phyloP scores from a whole-genome alignment of 2,888 invertebrate species.

The Ochropleura leucogaster region DNA sequence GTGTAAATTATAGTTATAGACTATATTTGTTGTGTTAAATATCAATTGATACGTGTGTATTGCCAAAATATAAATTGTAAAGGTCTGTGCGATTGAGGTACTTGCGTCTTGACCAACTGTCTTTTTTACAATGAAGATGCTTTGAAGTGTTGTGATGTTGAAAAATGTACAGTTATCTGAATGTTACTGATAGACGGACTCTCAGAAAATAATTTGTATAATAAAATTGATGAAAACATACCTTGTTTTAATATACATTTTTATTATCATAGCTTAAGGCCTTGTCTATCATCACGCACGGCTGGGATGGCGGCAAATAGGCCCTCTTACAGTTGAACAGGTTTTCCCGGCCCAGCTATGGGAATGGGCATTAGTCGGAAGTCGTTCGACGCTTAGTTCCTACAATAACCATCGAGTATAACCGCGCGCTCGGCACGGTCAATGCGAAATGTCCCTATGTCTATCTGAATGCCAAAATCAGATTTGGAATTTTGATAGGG shows the following conservation, averaged over 20 bases:
- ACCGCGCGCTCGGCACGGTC: neutral
- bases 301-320: neutral
- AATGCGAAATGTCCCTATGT: neutral
- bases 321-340: neutral
- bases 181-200: constrained; percentile 65
- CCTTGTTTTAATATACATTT: constrained; percentile 22
- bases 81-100: constrained; percentile 53
- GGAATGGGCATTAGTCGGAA: no score
- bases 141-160: constrained; percentile 64
- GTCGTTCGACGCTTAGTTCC: neutral
- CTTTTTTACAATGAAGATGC: constrained; percentile 64
- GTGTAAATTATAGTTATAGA: constrained; percentile 42
- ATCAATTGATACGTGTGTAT: constrained; percentile 51
- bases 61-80: constrained; percentile 56
- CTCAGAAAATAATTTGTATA: constrained; percentile 73
- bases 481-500: no score
- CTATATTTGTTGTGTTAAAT: constrained; percentile 43
- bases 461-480: no score
- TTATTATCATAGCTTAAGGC: no score
- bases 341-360: neutral
- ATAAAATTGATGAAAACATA: constrained; percentile 65
- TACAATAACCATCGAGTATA: no score
- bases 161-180: constrained; percentile 64
- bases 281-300: neutral
- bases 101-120: constrained; percentile 61